Evolutionary conservation across 2,888 invertebrate genomes (phyloP).

Genomic region (Dryocosmus kuriphilus): DNA sequence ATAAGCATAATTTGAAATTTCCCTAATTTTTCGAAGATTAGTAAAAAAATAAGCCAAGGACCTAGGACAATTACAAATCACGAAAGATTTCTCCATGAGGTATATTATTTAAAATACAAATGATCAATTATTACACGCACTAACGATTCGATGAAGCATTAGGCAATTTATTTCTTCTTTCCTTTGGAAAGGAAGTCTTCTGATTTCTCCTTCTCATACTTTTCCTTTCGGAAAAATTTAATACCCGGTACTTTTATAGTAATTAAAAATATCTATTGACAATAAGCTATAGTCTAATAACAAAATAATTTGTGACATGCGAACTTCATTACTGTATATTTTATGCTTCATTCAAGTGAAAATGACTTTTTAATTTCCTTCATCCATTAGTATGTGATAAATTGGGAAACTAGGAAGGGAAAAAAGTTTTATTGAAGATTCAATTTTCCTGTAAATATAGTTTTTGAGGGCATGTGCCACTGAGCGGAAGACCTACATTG

Average conservation of each 20-base stretch:
- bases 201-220: conserved; percentile 25
- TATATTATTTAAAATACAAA: conserved; percentile 23
- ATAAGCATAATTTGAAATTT: conserved; percentile 7
- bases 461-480: too few species aligned
- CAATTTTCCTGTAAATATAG: too few species aligned
- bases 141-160: conserved; percentile 28
- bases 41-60: conserved; percentile 23
- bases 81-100: conserved; percentile 23
- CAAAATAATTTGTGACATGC: not conserved
- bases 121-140: conserved; percentile 27
- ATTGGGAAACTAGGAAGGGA: too few species aligned
- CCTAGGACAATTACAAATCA: not conserved
- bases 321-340: not conserved
- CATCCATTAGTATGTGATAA: too few species aligned
- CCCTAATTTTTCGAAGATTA: conserved; percentile 2
- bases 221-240: conserved; percentile 18
- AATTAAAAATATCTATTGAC: not conserved
- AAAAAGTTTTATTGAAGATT: too few species aligned
- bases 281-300: not conserved
- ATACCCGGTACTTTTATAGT: not conserved
- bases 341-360: too few species aligned
- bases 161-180: not conserved
- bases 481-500: too few species aligned
- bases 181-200: not conserved
- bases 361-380: too few species aligned